Conservation (phyloP, 2,113 vertebrate species). For the Rostratula benghalensis region DNA sequence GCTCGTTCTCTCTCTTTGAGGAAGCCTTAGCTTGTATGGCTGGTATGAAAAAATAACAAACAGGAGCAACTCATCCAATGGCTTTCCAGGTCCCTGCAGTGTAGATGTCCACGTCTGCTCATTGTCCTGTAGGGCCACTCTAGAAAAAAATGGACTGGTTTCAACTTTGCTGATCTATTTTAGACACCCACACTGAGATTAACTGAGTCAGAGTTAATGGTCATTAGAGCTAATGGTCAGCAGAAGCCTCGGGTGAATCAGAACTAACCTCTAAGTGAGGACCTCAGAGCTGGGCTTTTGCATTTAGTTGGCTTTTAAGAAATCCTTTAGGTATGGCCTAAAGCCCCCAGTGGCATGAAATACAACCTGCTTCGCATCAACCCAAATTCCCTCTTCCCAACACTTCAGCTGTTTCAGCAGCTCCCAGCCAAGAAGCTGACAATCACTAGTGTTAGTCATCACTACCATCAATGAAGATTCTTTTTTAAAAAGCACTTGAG, state of each 20-base stretch:
- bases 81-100: neutral
- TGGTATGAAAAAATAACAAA: too few species aligned
- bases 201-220: neutral
- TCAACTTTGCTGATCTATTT: neutral
- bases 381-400: neutral
- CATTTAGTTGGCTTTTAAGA: neutral
- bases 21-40: neutral
- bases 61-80: neutral
- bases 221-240: neutral
- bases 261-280: neutral
- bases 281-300: neutral
- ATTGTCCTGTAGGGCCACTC: neutral
- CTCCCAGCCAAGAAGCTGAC: neutral
- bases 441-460: neutral
- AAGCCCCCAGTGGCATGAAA: neutral
- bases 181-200: neutral
- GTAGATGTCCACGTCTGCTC: neutral
- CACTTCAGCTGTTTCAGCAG: neutral
- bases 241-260: neutral
- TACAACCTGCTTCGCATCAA: neutral
- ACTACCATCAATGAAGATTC: neutral
- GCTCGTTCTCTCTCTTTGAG: neutral
- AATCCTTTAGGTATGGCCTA: rapidly evolving
- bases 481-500: neutral
- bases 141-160: neutral